A percentile compares a stretch with the other conserved stretches of the same genome.
Conservation (phyloP, 2,888 invertebrate genomes). For the Ennomos fuscantarius region DNA sequence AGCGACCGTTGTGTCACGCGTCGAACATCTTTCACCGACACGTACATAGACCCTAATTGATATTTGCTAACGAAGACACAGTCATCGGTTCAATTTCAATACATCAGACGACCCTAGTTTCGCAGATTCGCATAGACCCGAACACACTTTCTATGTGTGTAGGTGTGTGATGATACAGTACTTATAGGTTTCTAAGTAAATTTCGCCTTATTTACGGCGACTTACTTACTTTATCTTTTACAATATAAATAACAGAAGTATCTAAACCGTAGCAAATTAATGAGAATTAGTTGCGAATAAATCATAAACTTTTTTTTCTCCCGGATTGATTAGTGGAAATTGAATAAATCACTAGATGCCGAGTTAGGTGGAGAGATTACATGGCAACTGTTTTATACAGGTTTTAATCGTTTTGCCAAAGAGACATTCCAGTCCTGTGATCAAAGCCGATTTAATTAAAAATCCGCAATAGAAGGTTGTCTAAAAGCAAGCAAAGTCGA, state of each 20-base stretch:
- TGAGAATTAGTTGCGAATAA: slow-evolving; percentile 12
- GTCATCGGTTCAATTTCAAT: slow-evolving; percentile 60
- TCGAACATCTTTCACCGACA: slow-evolving; percentile 56
- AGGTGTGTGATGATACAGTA: neutral
- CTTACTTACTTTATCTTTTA: too few relatives aligned
- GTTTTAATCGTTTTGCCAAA: slow-evolving; percentile 73
- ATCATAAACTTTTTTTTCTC: slow-evolving; percentile 16
- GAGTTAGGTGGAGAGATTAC: slow-evolving; percentile 58
- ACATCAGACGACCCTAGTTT: slow-evolving; percentile 38
- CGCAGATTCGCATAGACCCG: slow-evolving; percentile 6
- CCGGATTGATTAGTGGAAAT: slow-evolving; percentile 32
- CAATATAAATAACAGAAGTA: too few relatives aligned
- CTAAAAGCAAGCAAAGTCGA: slow-evolving; percentile 73
- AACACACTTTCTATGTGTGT: slow-evolving; percentile 3
- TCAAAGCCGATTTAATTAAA: slow-evolving; percentile 82
- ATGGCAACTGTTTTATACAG: slow-evolving; percentile 66
- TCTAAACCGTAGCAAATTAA: slow-evolving; percentile 3
- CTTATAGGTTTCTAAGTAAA: neutral
- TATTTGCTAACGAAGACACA: slow-evolving; percentile 71
- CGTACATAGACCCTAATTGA: slow-evolving; percentile 71
- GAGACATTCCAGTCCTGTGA: slow-evolving; percentile 76
- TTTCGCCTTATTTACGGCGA: too few relatives aligned
- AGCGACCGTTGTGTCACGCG: slow-evolving; percentile 49
- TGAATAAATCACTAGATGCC: slow-evolving; percentile 48
- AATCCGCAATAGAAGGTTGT: slow-evolving; percentile 76